These are phyloP conservation scores for Urechis unicinctus DNA, from an alignment of 2,888 invertebrate genomes.

Conservation along the genomic window DNA sequence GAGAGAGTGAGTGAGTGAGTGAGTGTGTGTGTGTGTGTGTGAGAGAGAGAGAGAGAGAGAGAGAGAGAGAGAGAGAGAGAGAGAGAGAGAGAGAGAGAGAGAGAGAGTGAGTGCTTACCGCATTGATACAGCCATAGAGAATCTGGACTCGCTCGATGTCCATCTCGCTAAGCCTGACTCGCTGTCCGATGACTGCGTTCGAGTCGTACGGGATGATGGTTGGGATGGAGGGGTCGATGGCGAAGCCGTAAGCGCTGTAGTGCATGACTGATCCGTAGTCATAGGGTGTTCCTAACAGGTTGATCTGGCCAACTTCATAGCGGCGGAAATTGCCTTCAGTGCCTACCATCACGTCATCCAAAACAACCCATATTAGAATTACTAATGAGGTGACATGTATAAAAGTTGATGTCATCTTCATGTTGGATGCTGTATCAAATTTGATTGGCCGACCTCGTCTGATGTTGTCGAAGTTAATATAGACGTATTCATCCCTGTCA, in stretches of 20 bases:
- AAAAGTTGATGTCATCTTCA: too few relatives aligned
- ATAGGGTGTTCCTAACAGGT: too few relatives aligned
- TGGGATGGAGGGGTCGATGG: slow-evolving; percentile 33
- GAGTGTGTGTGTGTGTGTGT: too few relatives aligned
- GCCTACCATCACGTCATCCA: too few relatives aligned
- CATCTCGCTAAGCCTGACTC: slow-evolving; percentile 43
- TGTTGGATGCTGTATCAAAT: too few relatives aligned
- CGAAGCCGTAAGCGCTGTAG: slow-evolving; percentile 58
- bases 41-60: too few relatives aligned
- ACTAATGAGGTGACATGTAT: too few relatives aligned
- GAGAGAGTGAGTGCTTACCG: slow-evolving; percentile 3
- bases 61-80: too few relatives aligned
- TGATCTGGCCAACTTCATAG: slow-evolving; percentile 36
- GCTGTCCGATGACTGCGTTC: slow-evolving; percentile 57
- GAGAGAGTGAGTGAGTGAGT: too few relatives aligned
- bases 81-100: too few relatives aligned
- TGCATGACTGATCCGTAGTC: slow-evolving; percentile 81
- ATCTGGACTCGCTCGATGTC: slow-evolving; percentile 50
- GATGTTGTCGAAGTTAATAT: slow-evolving; percentile 69
- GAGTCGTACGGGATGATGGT: slow-evolving; percentile 51
- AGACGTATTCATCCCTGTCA: slow-evolving; percentile 69
- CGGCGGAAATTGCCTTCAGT: too few relatives aligned
- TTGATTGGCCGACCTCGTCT: slow-evolving; percentile 58
- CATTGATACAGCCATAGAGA: slow-evolving; percentile 44
- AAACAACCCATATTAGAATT: too few relatives aligned